A percentile compares a stretch with the other conserved stretches of the same genome.
phyloP scores from a whole-genome alignment of 2,797 vertebrate species.

The Crocidura indochinensis region DNA sequence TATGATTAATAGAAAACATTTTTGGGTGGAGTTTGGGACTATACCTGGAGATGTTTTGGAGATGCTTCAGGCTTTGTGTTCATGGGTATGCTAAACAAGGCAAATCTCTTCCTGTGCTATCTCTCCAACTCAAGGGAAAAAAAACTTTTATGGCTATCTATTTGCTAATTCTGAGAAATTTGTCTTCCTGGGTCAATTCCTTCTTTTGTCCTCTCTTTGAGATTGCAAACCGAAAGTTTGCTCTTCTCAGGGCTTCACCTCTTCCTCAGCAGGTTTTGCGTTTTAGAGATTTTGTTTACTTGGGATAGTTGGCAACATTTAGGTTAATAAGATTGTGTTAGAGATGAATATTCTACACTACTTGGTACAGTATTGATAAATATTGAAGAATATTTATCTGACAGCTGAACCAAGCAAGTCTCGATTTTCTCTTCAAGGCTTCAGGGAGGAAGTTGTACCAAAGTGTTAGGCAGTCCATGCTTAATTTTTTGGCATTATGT shows the following conservation, averaged over 20 bases:
- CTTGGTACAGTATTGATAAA: background rate
- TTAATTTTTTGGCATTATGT: background rate
- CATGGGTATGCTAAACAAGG: too few relatives aligned
- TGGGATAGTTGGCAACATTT: background rate
- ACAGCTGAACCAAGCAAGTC: background rate
- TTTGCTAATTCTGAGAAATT: conserved; percentile 1
- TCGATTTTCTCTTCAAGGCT: background rate
- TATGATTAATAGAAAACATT: background rate
- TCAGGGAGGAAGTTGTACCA: background rate
- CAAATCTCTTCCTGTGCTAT: too few relatives aligned
- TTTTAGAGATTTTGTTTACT: background rate
- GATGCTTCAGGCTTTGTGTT: too few relatives aligned
- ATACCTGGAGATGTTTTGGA: too few relatives aligned
- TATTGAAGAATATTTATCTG: background rate
- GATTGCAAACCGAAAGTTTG: background rate
- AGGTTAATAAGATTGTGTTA: background rate
- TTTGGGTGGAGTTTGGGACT: too few relatives aligned
- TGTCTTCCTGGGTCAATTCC: background rate
- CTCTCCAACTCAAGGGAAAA: background rate
- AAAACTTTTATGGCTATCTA: background rate
- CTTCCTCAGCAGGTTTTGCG: background rate
- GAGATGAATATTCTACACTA: background rate
- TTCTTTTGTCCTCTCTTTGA: background rate
- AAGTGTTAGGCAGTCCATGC: background rate
- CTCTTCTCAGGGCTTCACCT: background rate